A percentile compares a stretch with the other conserved stretches of the same genome.
These are phyloP conservation scores for Agonopterix subpropinquella DNA, from an alignment of 2,888 invertebrate genomes.

Conservation along the genomic window DNA sequence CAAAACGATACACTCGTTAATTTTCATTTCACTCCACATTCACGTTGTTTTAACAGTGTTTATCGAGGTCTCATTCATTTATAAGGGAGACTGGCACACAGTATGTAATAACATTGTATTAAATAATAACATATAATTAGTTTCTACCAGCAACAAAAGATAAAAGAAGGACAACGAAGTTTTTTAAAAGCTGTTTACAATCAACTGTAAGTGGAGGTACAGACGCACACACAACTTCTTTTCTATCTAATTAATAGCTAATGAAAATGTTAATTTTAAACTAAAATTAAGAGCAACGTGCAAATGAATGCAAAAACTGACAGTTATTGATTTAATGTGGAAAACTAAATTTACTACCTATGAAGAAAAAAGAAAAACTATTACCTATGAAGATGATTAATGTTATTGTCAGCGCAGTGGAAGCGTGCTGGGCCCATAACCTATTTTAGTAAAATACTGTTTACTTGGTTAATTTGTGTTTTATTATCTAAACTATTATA, in stretches of 20 bases:
- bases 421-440: too few relatives aligned
- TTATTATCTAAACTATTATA: too few relatives aligned
- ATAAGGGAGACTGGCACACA: constrained; percentile 45
- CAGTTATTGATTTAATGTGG: too few relatives aligned
- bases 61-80: constrained; percentile 40
- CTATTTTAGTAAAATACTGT: too few relatives aligned
- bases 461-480: too few relatives aligned
- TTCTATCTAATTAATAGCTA: not conserved
- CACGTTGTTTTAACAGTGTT: constrained; percentile 45
- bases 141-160: constrained; percentile 63
- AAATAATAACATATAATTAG: constrained; percentile 72
- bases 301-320: too few relatives aligned
- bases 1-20: constrained; percentile 46
- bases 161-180: constrained; percentile 63
- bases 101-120: constrained; percentile 67
- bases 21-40: constrained; percentile 39
- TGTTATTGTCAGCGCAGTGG: too few relatives aligned
- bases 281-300: too few relatives aligned
- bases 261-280: too few relatives aligned
- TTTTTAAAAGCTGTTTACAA: constrained; percentile 70
- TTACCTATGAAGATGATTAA: too few relatives aligned
- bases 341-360: too few relatives aligned
- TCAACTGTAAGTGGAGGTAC: constrained; percentile 60
- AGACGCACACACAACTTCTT: constrained; percentile 34
- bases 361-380: too few relatives aligned